Evolutionary conservation across 2,113 vertebrate species (phyloP).

Genomic region (Nesoenas mayeri): DNA sequence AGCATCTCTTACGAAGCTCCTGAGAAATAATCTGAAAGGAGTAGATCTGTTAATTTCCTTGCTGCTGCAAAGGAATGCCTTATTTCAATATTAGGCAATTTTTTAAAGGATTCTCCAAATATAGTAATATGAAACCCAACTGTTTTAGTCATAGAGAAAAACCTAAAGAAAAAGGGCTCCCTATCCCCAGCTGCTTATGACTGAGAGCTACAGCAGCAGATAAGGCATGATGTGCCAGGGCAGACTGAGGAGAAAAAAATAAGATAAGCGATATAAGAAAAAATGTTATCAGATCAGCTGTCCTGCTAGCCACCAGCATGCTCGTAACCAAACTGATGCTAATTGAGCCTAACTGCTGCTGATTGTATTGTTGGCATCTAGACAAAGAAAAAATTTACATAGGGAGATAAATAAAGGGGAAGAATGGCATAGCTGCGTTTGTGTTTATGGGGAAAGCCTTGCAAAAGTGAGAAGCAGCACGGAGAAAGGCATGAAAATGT

Average conservation of each 20-base stretch:
- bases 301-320: not conserved
- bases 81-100: not conserved
- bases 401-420: not conserved
- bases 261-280: not conserved
- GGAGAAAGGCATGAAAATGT: not conserved
- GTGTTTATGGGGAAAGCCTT: not conserved
- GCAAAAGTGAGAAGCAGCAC: not conserved
- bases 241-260: not conserved
- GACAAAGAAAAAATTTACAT: not conserved
- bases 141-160: not conserved
- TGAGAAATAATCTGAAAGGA: not conserved
- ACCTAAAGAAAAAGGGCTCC: not conserved
- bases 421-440: not conserved
- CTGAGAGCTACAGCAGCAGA: not conserved
- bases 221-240: not conserved
- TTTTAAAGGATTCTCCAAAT: not conserved
- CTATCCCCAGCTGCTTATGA: rapidly evolving
- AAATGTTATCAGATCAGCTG: not conserved
- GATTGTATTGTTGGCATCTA: not conserved
- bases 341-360: not conserved
- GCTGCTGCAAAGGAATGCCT: not conserved
- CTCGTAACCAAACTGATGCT: not conserved
- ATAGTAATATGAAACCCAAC: not conserved
- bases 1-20: not conserved
- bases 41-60: not conserved